Conservation (phyloP, 23 tunicate genomes). For the Corella eumyota region DNA sequence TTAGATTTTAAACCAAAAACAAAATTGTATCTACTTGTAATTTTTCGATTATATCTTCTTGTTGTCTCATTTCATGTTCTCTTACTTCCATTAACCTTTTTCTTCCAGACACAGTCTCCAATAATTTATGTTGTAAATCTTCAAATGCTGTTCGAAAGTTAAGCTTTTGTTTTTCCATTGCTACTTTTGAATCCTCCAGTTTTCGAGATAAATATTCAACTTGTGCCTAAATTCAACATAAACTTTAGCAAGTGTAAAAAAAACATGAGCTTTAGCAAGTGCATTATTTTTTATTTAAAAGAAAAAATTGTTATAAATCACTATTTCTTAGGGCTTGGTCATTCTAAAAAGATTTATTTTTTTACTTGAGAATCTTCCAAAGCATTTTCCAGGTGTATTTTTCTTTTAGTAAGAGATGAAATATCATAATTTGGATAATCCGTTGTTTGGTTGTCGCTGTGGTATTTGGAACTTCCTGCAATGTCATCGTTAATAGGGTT, state of each 20-base stretch:
- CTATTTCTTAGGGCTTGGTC: not conserved
- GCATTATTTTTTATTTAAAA: not conserved
- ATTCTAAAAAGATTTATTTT: not conserved
- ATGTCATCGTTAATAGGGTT: too few species aligned
- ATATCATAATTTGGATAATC: too few species aligned
- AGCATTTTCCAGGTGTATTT: slow-evolving; percentile 55
- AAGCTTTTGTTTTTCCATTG: slow-evolving; percentile 48
- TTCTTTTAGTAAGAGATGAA: slow-evolving; percentile 27
- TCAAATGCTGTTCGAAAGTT: slow-evolving; percentile 67
- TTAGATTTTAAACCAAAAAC: too few species aligned
- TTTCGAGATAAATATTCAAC: slow-evolving; percentile 55
- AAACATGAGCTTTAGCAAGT: not conserved
- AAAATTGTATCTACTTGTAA: too few species aligned
- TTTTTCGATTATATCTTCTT: slow-evolving; percentile 65
- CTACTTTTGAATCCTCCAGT: slow-evolving; percentile 39
- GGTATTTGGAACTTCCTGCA: too few species aligned
- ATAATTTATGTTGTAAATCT: slow-evolving; percentile 58
- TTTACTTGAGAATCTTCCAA: slow-evolving; percentile 77
- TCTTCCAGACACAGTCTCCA: slow-evolving; percentile 72
- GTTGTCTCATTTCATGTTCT: slow-evolving; percentile 61
- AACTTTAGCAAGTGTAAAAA: not conserved
- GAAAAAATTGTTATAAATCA: not conserved
- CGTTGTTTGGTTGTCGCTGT: too few species aligned
- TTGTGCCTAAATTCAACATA: slow-evolving; percentile 29
- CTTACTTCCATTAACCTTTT: slow-evolving; percentile 56